Conservation (phyloP, 1,140 invertebrate species). For the Andricus grossulariae region DNA sequence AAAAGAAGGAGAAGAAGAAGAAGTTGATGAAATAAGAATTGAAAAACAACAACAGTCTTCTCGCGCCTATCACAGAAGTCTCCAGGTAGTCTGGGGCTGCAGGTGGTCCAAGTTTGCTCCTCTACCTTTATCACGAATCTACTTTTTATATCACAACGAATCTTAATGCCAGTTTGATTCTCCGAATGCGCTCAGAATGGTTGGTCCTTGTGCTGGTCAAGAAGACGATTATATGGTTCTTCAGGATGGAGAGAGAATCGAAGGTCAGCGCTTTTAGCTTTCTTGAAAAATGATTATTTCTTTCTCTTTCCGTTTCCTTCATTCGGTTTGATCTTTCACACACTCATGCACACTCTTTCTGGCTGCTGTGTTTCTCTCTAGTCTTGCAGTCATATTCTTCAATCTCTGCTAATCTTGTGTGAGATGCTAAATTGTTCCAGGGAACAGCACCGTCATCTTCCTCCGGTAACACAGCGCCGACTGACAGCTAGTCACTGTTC, state of each 20-base stretch:
- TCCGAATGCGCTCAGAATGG: background rate
- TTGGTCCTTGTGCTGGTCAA: conserved; percentile 1
- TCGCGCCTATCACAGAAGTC: conserved; percentile 20
- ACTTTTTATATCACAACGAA: conserved; percentile 13
- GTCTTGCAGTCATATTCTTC: background rate
- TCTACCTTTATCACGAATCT: background rate
- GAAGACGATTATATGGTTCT: background rate
- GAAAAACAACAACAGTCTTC: conserved; percentile 6
- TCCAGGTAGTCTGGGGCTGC: conserved; percentile 5
- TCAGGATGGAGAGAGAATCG: conserved; percentile 4
- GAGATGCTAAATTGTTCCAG: conserved; percentile 43
- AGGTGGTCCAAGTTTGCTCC: background rate
- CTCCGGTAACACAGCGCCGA: conserved; percentile 63
- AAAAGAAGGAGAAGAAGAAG: background rate
- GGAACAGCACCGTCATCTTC: conserved; percentile 56
- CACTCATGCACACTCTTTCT: conserved; percentile 37
- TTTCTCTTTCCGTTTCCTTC: conserved; percentile 22
- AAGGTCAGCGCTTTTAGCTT: conserved; percentile 11
- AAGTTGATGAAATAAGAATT: conserved; percentile 3
- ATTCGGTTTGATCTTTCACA: conserved; percentile 6
- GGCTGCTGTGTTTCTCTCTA: conserved; percentile 13
- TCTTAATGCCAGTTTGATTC: conserved; percentile 26
- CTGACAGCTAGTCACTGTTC: conserved; percentile 60
- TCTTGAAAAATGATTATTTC: background rate
- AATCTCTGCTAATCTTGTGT: background rate